Evolutionary conservation across 2,888 invertebrate species (phyloP).

Genomic region (Hololepta plana): DNA sequence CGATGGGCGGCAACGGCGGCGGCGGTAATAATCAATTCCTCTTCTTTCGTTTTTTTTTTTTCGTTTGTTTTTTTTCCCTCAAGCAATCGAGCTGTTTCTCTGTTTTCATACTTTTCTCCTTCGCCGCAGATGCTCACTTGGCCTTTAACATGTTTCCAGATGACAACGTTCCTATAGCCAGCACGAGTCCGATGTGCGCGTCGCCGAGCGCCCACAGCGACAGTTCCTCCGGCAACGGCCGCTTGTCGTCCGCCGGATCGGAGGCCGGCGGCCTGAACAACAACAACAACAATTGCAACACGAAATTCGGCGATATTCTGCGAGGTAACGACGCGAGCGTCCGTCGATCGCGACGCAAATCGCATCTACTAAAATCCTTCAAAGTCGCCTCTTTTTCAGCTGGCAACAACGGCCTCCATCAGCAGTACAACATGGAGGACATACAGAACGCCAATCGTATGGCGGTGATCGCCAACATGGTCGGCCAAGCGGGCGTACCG

Average conservation of each 20-base stretch:
- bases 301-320: constrained; percentile 31
- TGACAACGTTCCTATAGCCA: constrained; percentile 16
- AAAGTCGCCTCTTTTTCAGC: no score
- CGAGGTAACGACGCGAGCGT: constrained; percentile 19
- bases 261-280: constrained; percentile 54
- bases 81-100: background rate
- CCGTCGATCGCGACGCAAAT: background rate
- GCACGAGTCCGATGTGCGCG: constrained; percentile 50
- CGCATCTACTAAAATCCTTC: background rate
- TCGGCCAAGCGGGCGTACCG: constrained; percentile 41
- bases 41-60: background rate
- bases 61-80: constrained; percentile 1
- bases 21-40: background rate
- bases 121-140: background rate
- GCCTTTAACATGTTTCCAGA: background rate
- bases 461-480: constrained; percentile 52
- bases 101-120: background rate
- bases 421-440: constrained; percentile 46
- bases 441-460: constrained; percentile 39
- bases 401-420: constrained; percentile 38
- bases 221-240: constrained; percentile 64
- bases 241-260: constrained; percentile 62
- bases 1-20: constrained; percentile 21
- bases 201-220: constrained; percentile 77
- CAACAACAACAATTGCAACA: constrained; percentile 49